These are phyloP conservation scores for Rostratula benghalensis DNA, from an alignment of 2,113 vertebrate species.

Conservation along the genomic window DNA sequence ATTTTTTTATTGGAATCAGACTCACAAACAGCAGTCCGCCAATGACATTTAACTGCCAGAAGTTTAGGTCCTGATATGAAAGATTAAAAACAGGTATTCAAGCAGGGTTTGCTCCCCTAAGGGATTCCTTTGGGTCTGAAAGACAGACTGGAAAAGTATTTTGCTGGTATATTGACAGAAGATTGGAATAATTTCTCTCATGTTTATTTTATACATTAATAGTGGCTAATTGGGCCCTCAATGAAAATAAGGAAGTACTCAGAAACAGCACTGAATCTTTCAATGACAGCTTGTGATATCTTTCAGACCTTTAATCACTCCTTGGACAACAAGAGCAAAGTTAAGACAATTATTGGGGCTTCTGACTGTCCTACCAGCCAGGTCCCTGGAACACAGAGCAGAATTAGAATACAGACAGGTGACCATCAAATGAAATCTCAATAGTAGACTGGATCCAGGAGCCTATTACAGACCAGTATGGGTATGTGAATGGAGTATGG, in stretches of 20 bases:
- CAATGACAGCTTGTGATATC: neutral
- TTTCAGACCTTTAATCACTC: neutral
- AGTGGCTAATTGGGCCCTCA: neutral
- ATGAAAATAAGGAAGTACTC: neutral
- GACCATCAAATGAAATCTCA: neutral
- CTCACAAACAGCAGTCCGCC: neutral
- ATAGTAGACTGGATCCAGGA: neutral
- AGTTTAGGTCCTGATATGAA: neutral
- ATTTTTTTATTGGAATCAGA: neutral
- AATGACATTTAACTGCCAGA: neutral
- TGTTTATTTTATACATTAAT: neutral
- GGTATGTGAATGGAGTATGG: neutral
- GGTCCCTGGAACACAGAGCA: neutral
- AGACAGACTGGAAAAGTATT: neutral
- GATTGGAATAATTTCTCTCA: neutral
- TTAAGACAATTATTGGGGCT: neutral
- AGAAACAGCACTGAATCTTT: neutral
- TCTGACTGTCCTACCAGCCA: neutral
- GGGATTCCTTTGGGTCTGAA: neutral
- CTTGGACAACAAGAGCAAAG: neutral
- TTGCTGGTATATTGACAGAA: neutral
- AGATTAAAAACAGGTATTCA: neutral
- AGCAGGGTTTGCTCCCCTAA: neutral
- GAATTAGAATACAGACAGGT: neutral
- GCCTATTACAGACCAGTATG: neutral